Conservation (phyloP, 2,113 vertebrate genomes). For the Eidolon helvum region DNA sequence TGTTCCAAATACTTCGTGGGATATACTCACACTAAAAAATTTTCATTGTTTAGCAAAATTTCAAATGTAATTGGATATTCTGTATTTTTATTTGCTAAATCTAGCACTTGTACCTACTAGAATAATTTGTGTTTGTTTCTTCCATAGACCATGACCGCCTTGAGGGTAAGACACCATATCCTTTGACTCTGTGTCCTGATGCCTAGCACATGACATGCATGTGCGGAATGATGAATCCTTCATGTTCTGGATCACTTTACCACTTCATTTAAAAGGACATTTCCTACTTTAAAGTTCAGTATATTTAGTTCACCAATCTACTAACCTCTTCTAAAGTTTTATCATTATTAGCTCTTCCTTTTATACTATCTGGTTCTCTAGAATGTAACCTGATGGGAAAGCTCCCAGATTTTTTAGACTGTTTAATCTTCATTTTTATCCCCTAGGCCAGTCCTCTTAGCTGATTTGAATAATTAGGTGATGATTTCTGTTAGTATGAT, state of each 20-base stretch:
- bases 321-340: not conserved
- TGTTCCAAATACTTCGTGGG: not conserved
- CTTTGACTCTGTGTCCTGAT: not conserved
- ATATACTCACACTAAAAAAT: not conserved
- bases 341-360: not conserved
- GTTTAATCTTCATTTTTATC: not conserved
- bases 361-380: not conserved
- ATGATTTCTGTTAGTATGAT: not conserved
- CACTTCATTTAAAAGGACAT: not conserved
- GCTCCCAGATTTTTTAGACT: not conserved
- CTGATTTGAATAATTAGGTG: not conserved
- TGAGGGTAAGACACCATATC: not conserved
- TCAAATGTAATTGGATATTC: not conserved
- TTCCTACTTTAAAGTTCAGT: not conserved
- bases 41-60: not conserved
- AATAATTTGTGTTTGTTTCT: not conserved
- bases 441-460: not conserved
- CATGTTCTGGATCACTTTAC: not conserved
- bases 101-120: not conserved
- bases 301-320: not conserved
- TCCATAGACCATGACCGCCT: not conserved
- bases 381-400: not conserved
- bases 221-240: not conserved
- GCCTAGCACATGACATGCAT: not conserved
- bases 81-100: not conserved